Conservation (phyloP, 30 jellyfish, hydroid and myxozoan genomes). For the Hydractinia symbiolongicarpus region DNA sequence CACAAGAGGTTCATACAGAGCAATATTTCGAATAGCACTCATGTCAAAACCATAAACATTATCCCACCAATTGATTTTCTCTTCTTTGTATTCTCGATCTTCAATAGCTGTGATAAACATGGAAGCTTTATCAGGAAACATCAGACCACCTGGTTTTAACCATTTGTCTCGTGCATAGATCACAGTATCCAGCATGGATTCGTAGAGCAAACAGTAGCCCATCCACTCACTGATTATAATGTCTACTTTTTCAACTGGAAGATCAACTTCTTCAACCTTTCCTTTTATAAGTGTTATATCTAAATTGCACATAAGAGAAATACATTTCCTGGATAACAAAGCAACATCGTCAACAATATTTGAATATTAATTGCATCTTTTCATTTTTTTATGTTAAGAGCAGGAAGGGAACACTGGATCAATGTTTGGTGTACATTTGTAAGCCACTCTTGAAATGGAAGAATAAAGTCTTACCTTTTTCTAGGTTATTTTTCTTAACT, state of each 20-base stretch:
- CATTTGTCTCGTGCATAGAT: slow-evolving; percentile 96
- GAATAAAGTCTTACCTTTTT: slow-evolving; percentile 50
- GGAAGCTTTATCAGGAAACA: slow-evolving; percentile 97
- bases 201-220: slow-evolving; percentile 98
- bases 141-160: slow-evolving; percentile 91
- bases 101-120: slow-evolving; percentile 92
- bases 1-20: slow-evolving; percentile 93
- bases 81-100: slow-evolving; percentile 96
- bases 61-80: slow-evolving; percentile 99
- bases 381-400: not conserved
- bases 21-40: slow-evolving; percentile 94
- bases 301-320: not conserved
- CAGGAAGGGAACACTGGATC: not conserved
- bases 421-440: not conserved
- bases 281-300: slow-evolving; percentile 93
- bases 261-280: slow-evolving; percentile 84
- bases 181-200: slow-evolving; percentile 98
- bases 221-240: slow-evolving; percentile 99
- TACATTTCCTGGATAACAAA: too few relatives aligned
- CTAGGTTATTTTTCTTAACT: slow-evolving; percentile 61
- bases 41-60: slow-evolving; percentile 98
- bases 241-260: slow-evolving; percentile 97
- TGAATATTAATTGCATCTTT: not conserved
- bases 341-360: not conserved
- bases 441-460: not conserved